Percentiles rank a stretch among this genome's conserved stretches.
Evolutionary conservation across 2,797 vertebrate species (phyloP).

Genomic region (Melanotaenia nigrans): DNA sequence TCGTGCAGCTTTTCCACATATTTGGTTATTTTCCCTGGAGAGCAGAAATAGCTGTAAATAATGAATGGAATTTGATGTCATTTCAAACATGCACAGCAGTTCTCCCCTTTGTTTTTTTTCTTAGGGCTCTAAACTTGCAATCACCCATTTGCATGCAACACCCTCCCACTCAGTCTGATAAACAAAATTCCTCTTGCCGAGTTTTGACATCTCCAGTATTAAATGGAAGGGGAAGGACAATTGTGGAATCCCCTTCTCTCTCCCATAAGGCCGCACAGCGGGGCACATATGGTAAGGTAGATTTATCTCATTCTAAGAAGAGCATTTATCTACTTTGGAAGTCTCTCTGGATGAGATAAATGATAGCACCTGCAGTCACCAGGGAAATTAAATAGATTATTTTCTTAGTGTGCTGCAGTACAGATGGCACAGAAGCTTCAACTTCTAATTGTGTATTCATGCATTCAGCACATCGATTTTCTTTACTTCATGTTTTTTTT

Average conservation of each 20-base stretch:
- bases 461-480: conserved; percentile 59
- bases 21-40: conserved; percentile 32
- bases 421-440: conserved; percentile 67
- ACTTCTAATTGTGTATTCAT: conserved; percentile 60
- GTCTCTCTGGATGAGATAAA: conserved; percentile 75
- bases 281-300: conserved; percentile 66
- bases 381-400: conserved; percentile 79
- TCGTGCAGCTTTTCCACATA: conserved; percentile 27
- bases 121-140: not conserved
- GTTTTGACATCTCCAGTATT: conserved; percentile 29
- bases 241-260: conserved; percentile 2
- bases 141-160: not conserved
- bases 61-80: conserved; percentile 29
- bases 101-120: conserved; percentile 3
- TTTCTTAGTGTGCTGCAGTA: conserved; percentile 63
- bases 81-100: conserved; percentile 18
- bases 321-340: conserved; percentile 74
- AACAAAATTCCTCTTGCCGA: conserved; percentile 35
- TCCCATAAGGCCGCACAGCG: conserved; percentile 53
- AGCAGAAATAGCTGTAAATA: conserved; percentile 19
- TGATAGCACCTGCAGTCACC: conserved; percentile 73
- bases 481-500: conserved; percentile 6
- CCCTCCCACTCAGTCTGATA: conserved; percentile 23
- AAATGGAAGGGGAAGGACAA: conserved; percentile 26
- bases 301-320: conserved; percentile 72